Evolutionary conservation across 2,888 invertebrate species (phyloP).

Genomic region (Lepidonotus clava): DNA sequence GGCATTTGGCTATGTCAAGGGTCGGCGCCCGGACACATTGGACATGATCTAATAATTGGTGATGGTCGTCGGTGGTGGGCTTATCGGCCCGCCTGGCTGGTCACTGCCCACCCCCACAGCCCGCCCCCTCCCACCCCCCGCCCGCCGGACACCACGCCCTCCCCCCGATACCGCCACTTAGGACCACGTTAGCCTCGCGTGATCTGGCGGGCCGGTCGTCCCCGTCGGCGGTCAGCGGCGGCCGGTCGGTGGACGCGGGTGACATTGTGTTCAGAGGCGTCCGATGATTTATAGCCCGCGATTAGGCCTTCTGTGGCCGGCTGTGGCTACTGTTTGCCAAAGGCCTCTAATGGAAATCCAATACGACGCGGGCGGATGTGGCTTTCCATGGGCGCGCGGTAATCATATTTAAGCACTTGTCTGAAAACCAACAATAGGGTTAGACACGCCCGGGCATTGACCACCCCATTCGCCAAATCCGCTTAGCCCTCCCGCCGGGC

Average conservation of each 20-base stretch:
- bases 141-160: neutral
- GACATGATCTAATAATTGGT: slow-evolving; percentile 34
- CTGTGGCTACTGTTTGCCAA: neutral
- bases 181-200: slow-evolving; percentile 10
- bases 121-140: neutral
- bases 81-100: neutral
- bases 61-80: neutral
- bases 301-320: neutral
- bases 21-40: neutral
- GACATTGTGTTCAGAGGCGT: slow-evolving; percentile 4
- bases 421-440: slow-evolving; percentile 34
- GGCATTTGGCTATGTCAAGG: slow-evolving; percentile 9
- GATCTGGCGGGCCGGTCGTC: no score
- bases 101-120: neutral
- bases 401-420: slow-evolving; percentile 47
- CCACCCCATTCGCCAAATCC: slow-evolving; percentile 37
- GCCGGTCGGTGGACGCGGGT: no score
- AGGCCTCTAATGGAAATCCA: slow-evolving; percentile 32
- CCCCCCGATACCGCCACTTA: neutral
- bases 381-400: slow-evolving; percentile 21
- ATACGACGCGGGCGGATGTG: slow-evolving; percentile 31
- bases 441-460: slow-evolving; percentile 38
- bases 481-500: slow-evolving; percentile 2
- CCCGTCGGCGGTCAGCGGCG: no score
- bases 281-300: slow-evolving; percentile 42